These are phyloP conservation scores for Clostera curtula DNA, from an alignment of 2,888 invertebrate genomes.

Conservation along the genomic window DNA sequence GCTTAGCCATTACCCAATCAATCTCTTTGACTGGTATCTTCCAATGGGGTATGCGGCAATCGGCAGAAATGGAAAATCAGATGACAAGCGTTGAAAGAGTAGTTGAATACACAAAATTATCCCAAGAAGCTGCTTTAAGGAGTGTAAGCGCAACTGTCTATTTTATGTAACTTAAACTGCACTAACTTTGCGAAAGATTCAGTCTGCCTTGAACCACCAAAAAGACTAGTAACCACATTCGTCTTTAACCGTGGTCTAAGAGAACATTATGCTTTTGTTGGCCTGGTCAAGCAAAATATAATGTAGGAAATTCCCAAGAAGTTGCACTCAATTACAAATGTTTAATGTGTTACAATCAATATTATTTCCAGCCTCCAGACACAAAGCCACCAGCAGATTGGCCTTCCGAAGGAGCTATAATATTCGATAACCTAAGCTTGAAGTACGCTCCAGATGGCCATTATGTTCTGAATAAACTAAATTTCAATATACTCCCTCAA, in stretches of 20 bases:
- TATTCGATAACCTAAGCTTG: constrained; percentile 63
- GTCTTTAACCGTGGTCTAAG: too few relatives aligned
- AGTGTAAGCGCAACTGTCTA: constrained; percentile 38
- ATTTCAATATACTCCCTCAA: constrained; percentile 57
- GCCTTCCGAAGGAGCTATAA: constrained; percentile 69
- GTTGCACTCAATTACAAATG: too few relatives aligned
- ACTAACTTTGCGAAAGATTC: too few relatives aligned
- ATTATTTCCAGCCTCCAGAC: constrained; percentile 35
- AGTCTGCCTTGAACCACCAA: too few relatives aligned
- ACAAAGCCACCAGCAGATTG: constrained; percentile 59
- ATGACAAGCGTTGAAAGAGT: constrained; percentile 89
- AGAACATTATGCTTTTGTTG: too few relatives aligned
- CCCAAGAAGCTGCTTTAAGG: constrained; percentile 63
- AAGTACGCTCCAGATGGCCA: constrained; percentile 69
- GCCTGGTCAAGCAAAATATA: too few relatives aligned
- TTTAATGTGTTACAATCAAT: too few relatives aligned
- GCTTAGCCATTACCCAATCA: constrained; percentile 79
- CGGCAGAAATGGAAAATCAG: constrained; percentile 88
- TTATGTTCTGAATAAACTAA: constrained; percentile 70
- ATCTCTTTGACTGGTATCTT: constrained; percentile 77
- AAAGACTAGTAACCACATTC: too few relatives aligned
- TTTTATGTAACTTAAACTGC: too few relatives aligned
- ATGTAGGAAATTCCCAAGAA: too few relatives aligned
- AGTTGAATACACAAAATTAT: constrained; percentile 78
- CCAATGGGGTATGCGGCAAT: constrained; percentile 90